A percentile compares a stretch with the other conserved stretches of the same genome.
phyloP scores from a whole-genome alignment of 37 sponge, comb jelly and placozoan species.

The Ianthella basta region DNA sequence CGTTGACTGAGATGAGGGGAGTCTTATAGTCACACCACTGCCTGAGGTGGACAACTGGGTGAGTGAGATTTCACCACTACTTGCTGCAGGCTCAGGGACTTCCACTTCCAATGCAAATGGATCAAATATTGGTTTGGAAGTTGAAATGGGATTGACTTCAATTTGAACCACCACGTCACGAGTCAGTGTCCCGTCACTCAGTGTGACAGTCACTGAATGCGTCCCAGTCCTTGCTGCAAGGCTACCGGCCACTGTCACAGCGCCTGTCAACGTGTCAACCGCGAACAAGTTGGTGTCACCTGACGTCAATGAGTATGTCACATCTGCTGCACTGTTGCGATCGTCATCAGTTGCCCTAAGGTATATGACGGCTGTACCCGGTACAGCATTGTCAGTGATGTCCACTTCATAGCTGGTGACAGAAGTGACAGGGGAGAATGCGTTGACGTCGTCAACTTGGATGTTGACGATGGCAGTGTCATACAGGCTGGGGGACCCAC shows the following conservation, averaged over 20 bases:
- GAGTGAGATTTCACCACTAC: no score
- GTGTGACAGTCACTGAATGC: constrained; percentile 35
- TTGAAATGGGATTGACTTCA: not conserved
- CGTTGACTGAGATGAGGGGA: not conserved
- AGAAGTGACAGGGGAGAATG: constrained; percentile 52
- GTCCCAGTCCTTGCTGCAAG: not conserved
- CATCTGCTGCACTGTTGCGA: not conserved
- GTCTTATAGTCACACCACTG: not conserved
- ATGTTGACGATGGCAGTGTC: constrained; percentile 49
- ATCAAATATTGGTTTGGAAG: constrained; percentile 2
- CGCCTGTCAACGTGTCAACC: constrained; percentile 49
- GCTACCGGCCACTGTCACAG: constrained; percentile 23
- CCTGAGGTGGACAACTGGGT: not conserved
- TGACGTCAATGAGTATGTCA: constrained; percentile 38
- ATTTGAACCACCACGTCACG: not conserved
- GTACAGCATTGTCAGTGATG: constrained; percentile 32
- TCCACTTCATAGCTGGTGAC: constrained; percentile 26
- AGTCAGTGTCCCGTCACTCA: constrained; percentile 45
- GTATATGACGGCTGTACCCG: constrained; percentile 51
- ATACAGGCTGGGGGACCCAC: constrained; percentile 46
- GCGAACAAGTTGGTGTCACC: constrained; percentile 31
- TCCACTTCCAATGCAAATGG: constrained; percentile 5
- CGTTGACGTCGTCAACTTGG: constrained; percentile 47
- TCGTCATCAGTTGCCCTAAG: constrained; percentile 66
- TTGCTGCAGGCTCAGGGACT: not conserved